A percentile compares a stretch with the other conserved stretches of the same genome.
Conservation (phyloP, 2,113 vertebrate genomes). For the Daphoenositta chrysoptera region DNA sequence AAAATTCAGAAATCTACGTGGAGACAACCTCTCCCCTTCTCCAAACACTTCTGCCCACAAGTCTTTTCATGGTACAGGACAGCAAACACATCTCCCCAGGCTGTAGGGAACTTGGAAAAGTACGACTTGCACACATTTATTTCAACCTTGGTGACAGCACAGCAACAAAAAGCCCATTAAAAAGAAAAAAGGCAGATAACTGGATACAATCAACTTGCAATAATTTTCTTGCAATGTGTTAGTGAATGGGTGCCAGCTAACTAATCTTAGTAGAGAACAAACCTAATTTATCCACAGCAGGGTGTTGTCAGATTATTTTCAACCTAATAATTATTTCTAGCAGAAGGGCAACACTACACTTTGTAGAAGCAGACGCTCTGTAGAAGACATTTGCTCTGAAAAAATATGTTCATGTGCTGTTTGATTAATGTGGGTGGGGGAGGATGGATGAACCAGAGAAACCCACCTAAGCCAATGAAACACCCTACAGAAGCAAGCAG, state of each 20-base stretch:
- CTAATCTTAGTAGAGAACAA: background rate
- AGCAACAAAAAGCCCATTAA: background rate
- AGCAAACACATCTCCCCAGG: background rate
- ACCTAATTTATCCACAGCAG: conserved; percentile 23
- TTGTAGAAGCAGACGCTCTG: background rate
- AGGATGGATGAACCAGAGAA: background rate
- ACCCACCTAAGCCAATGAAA: background rate
- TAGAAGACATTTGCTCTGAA: background rate
- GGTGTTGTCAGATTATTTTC: conserved; percentile 26
- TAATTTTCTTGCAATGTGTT: background rate
- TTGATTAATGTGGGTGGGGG: background rate
- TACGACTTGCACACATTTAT: background rate
- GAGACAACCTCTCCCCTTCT: background rate
- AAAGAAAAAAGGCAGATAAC: conserved; percentile 10
- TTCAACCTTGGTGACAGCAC: background rate
- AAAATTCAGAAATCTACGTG: background rate
- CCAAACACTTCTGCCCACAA: background rate
- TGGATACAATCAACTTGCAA: background rate
- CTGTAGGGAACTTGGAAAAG: background rate
- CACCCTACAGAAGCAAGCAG: background rate
- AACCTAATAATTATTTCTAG: conserved; percentile 14
- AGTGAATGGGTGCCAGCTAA: background rate
- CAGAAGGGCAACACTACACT: background rate
- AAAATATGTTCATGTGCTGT: background rate
- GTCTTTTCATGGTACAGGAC: background rate